Evolutionary conservation across 1,140 invertebrate genomes (phyloP), one percentile per base, ranked within the genome.

Genomic region (Heliconius eleuchia): DNA sequence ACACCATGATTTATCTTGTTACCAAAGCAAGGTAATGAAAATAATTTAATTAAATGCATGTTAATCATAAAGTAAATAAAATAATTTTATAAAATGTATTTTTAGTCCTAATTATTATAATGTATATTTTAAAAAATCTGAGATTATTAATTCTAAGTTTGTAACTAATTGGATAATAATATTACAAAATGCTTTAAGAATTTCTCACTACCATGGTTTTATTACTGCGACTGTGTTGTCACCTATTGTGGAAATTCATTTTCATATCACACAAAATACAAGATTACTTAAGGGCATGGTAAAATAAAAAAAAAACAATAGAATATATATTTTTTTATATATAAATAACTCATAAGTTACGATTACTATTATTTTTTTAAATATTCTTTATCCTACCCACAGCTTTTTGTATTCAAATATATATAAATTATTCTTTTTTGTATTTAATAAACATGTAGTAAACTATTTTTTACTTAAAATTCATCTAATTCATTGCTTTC

Each of bases 401-500:
- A 66, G 60, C 60, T 9, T 66, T 57, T 30, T 66, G 23, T 66
- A 16, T 16, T 16, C 4, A 66, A 30, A 66, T 18, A 66, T 66
- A 23, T 27, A 27, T 16, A 30, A 27, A 66, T 66, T 66, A 66
- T 27, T 16, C 13, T 13, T 30, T 13, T 30, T 30, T 30, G 0
- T 27, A 16, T 13, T 66, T 3, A 66, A 66, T 66, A 30, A 23
- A 30, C 3, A 66, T 13, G 11, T 66, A 30, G 3, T 13, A 16
- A 66, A 30, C 3, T 27, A 60, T 9, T 60, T 60, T 37, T 60
- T 66, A 66, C 9, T 30, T 66, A 66, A 66, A 66, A 66, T 66
- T 30, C 23, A 66, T 66, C 27, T 74, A 66, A 71, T 74, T 75
- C 42, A 79, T 71, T 46, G 76, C 79, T 82, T 80, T 83, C 79